Base-by-base conservation (phyloP, 2,113 vertebrate genomes). In the Anolis sagrei region DNA sequence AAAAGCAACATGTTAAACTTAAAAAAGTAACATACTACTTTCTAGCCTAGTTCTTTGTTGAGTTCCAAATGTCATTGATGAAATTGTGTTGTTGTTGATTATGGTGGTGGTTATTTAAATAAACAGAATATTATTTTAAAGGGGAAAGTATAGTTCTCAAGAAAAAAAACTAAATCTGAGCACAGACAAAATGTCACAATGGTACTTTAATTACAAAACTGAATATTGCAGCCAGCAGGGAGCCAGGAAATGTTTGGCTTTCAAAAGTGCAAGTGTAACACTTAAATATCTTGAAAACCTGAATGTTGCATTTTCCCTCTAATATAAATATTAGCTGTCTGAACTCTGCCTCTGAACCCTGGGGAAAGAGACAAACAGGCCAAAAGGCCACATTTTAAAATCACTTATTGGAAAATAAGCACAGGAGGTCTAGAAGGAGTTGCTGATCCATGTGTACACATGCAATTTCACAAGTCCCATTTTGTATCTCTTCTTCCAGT, bases 181-280 rank as follows among this genome's bases (percentile, higher is more conserved):
- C 51, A 39, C 19, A 87, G 77, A 79, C 82, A 44, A 76, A 86
- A 83, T 29, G 90, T 66, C 16, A 90, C 72, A 81, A 32, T 39
- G 21, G 16, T 64, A 39, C 54, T 85, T 84, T 81, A 87, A 90
- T 89, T 80, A 64, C 29, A 73, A 70, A 76, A 14, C 16, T 86
- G 88, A 64, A 27, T 84, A 87, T 0, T 81, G 85, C 89, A n/a
- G 0, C 0, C 74, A 84, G 39, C 0, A 2, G 66, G 74, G 29
- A 78, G 83, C 78, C 10, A 51, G 89, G 81, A 44, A 78, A 77
- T 86, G 69, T 78, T 69, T 72, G 48, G 66, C 80, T 90, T 92
- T 82, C 23, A 1, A 80, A 86, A 79, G 21, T 81, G 16, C 3
- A 84, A 62, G 16, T 79, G 49, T 44, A 34, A 32, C 23, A 39